Conservation (phyloP, 1,140 invertebrate species). For the Drosophila obscura region DNA sequence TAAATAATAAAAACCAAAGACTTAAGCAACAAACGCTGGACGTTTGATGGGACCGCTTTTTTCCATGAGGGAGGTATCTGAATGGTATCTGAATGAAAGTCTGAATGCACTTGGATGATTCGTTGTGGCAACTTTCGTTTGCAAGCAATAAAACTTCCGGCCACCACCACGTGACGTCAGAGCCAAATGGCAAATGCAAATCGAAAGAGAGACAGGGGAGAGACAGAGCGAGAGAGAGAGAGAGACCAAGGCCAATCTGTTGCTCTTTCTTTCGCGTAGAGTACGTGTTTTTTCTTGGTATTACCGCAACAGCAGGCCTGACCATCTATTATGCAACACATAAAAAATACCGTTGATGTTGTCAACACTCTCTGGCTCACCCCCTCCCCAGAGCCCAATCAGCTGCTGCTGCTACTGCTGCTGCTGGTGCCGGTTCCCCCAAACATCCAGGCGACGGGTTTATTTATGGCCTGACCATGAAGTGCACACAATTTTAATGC, state of each 20-base stretch:
- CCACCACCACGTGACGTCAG: slow-evolving; percentile 32
- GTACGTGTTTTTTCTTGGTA: slow-evolving; percentile 63
- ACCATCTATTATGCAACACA: slow-evolving; percentile 70
- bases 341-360: slow-evolving; percentile 28
- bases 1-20: slow-evolving; percentile 63
- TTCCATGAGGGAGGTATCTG: too few relatives aligned
- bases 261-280: slow-evolving; percentile 1
- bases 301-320: slow-evolving; percentile 65
- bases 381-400: not conserved
- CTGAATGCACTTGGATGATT: slow-evolving; percentile 28
- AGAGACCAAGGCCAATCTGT: slow-evolving; percentile 37
- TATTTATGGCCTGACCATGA: slow-evolving; percentile 48
- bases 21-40: slow-evolving; percentile 73
- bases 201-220: slow-evolving; percentile 13
- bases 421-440: slow-evolving; percentile 40
- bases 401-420: not conserved
- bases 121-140: slow-evolving; percentile 28
- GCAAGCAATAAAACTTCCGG: slow-evolving; percentile 41
- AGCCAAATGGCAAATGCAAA: slow-evolving; percentile 39
- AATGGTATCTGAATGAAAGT: slow-evolving; percentile 2
- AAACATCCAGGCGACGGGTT: slow-evolving; percentile 28
- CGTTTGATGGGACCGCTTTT: slow-evolving; percentile 4
- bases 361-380: slow-evolving; percentile 6
- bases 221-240: slow-evolving; percentile 6
- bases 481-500: slow-evolving; percentile 65